A percentile compares a stretch with the other conserved stretches of the same genome.
Evolutionary conservation across 2,888 invertebrate genomes (phyloP).

Genomic region (Orthonychiurus folsomi): DNA sequence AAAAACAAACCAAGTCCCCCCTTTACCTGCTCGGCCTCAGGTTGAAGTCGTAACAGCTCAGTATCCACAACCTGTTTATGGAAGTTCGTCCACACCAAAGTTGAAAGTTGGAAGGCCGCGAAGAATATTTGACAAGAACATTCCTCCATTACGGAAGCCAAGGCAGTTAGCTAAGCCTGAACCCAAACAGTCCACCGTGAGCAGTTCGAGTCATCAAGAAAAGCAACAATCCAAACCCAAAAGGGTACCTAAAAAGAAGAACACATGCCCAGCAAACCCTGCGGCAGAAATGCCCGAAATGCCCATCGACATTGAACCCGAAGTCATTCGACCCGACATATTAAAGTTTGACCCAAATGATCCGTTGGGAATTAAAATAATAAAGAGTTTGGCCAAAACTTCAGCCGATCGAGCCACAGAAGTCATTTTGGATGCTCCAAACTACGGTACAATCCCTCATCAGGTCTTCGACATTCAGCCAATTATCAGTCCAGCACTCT

Average conservation of each 20-base stretch:
- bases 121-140: not conserved
- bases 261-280: no score
- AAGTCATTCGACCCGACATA: not conserved
- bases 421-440: not conserved
- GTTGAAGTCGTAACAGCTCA: not conserved
- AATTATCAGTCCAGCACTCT: not conserved
- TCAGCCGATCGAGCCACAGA: not conserved
- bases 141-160: no score
- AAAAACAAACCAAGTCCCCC: not conserved
- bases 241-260: no score
- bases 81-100: not conserved
- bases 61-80: not conserved
- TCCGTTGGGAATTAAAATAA: slow-evolving; percentile 25
- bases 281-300: no score
- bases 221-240: no score
- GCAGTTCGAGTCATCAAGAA: no score
- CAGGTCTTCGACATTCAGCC: not conserved
- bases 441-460: not conserved
- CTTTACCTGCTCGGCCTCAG: not conserved
- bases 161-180: no score
- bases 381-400: not conserved
- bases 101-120: not conserved
- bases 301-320: no score
- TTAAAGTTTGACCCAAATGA: slow-evolving; percentile 23
- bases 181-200: no score